Base-by-base conservation (phyloP, 2,797 vertebrate species). In the Aselliscus stoliczkanus region DNA sequence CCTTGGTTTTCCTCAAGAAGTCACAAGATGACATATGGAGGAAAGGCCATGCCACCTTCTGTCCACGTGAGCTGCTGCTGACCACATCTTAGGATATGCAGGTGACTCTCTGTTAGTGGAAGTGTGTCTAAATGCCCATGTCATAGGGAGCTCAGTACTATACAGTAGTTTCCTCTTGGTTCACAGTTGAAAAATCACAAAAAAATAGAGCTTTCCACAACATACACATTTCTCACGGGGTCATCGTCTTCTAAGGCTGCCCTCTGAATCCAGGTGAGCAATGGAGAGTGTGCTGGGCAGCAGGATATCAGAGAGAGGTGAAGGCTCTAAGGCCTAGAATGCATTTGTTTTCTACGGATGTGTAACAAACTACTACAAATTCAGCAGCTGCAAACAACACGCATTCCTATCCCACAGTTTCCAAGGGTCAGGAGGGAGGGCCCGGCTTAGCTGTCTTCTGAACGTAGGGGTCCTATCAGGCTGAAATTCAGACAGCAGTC, bases 111-210 rank as follows among this genome's bases (percentile, higher is more conserved):
- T 80, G 1, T 4, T 23, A 37, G 56, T 4, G 18, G 23, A 39
- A n/a, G 4, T 7, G 13, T 2, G 31, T n/a, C 58, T 23, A 5
- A 31, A 62, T 7, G 31, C n/a, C 12, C 21, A 29, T 5, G 7
- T 2, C 9, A 21, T 4, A 7, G 1, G 31, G 65, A 58, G 10
- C 20, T 15, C 13, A 13, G 27, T 1, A 7, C n/a, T 52, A 0
- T 15, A 7, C 5, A 25, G 5, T 52, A 34, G n/a, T 69, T 56
- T 64, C 86, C 50, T 65, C 52, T 67, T 31, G 3, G n/a, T 21
- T 69, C 27, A 34, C 0, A 77, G 31, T 0, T 67, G 82, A 15
- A 90, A 80, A 69, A 72, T 54, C 17, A 29, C 18, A 18, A 73
- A 56, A 10, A 82, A 39, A 60, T 1, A 58, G 52, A 17, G 27